phyloP scores from a whole-genome alignment of 1,140 invertebrate genomes.

The Penaeus chinensis region DNA sequence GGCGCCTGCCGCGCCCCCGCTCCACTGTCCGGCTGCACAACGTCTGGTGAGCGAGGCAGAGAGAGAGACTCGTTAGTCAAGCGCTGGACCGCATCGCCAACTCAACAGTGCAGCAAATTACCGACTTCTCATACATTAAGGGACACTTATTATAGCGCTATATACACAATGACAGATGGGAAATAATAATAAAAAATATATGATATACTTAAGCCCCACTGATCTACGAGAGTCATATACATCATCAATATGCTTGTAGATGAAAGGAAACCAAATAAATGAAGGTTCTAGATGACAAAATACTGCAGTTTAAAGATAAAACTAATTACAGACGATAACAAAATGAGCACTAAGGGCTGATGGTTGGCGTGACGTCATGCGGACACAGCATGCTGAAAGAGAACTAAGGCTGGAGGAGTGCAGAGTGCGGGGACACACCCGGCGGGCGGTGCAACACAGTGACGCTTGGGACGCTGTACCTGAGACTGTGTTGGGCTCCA shows the following conservation, averaged over 20 bases:
- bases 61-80: conserved; percentile 59
- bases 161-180: conserved; percentile 42
- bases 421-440: conserved; percentile 54
- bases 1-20: conserved; percentile 48
- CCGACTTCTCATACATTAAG: conserved; percentile 47
- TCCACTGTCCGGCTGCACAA: conserved; percentile 54
- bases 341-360: conserved; percentile 53
- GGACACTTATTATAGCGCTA: conserved; percentile 41
- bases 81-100: conserved; percentile 60
- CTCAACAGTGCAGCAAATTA: conserved; percentile 50
- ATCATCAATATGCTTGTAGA: conserved; percentile 48
- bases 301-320: conserved; percentile 46
- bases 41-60: conserved; percentile 57
- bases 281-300: conserved; percentile 48
- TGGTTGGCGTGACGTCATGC: conserved; percentile 57
- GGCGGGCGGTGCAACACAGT: conserved; percentile 54
- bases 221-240: conserved; percentile 45
- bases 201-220: conserved; percentile 49
- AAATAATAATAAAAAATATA: conserved; percentile 40
- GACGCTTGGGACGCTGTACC: conserved; percentile 61
- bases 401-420: conserved; percentile 57
- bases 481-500: conserved; percentile 64
- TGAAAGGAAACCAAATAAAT: conserved; percentile 44
- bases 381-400: conserved; percentile 59
- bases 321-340: conserved; percentile 50